Evolutionary conservation across 2,113 vertebrate species (phyloP).

Genomic region (Coptodon bakossiorum): DNA sequence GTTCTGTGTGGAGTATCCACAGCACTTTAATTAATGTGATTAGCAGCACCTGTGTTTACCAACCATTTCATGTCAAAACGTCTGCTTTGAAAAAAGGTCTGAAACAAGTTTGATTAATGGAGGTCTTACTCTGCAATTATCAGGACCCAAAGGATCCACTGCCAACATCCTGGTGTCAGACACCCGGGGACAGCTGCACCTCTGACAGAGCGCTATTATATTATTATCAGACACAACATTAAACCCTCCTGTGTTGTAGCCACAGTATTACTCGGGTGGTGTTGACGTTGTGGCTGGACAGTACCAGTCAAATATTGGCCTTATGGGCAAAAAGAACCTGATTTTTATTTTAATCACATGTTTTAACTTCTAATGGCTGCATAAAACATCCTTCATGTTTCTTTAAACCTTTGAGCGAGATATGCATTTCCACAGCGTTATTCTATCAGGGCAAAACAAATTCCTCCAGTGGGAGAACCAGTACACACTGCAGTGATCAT

Average conservation of each 20-base stretch:
- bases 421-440: background rate
- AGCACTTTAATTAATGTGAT: background rate
- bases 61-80: background rate
- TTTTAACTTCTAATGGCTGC: background rate
- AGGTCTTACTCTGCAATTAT: background rate
- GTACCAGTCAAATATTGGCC: background rate
- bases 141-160: background rate
- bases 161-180: background rate
- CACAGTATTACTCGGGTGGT: background rate
- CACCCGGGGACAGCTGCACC: background rate
- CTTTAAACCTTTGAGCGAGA: background rate
- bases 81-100: background rate
- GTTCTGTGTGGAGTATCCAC: background rate
- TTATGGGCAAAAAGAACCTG: fast-evolving
- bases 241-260: background rate
- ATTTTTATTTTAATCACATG: background rate
- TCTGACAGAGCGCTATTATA: background rate
- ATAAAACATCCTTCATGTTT: background rate
- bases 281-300: background rate
- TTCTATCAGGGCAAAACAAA: fast-evolving
- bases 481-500: background rate
- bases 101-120: background rate
- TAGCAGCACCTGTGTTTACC: background rate
- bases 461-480: fast-evolving
- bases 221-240: background rate